phyloP scores from a whole-genome alignment of 2,113 vertebrate species.

The Tor tambroides region DNA sequence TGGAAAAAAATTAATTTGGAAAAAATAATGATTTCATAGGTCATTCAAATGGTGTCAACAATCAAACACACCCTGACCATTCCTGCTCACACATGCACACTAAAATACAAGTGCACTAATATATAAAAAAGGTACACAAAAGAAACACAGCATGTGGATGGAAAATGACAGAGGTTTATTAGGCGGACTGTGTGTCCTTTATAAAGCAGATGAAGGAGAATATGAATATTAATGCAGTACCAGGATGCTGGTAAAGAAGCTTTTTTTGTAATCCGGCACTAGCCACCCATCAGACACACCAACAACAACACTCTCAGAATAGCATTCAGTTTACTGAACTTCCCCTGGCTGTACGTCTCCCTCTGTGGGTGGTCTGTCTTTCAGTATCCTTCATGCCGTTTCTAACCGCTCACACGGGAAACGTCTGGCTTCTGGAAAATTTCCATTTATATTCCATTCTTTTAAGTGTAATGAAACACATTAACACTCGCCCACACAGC shows the following conservation, averaged over 20 bases:
- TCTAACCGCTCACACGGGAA: not conserved
- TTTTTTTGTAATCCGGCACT: slow-evolving; percentile 22
- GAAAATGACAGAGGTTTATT: slow-evolving; percentile 41
- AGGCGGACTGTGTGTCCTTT: slow-evolving; percentile 28
- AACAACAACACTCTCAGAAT: slow-evolving; percentile 35
- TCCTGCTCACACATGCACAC: not conserved
- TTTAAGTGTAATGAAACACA: not conserved
- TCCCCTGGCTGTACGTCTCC: not conserved
- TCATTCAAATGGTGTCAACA: not conserved
- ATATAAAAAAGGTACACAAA: not conserved
- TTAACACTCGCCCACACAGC: not conserved
- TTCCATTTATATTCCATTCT: not conserved
- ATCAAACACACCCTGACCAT: not conserved
- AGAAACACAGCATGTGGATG: not conserved
- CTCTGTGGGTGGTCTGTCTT: slow-evolving; percentile 39
- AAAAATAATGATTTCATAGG: no score
- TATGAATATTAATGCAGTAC: slow-evolving; percentile 42
- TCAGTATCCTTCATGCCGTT: not conserved
- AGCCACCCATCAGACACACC: not conserved
- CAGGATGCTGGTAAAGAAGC: not conserved
- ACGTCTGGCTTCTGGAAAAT: slow-evolving; percentile 14
- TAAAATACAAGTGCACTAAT: not conserved
- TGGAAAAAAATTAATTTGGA: not conserved
- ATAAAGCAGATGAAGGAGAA: slow-evolving; percentile 16
- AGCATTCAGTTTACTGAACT: slow-evolving; percentile 41